Evolutionary conservation across 2,888 invertebrate species (phyloP), one percentile per base, ranked within the genome.

Genomic region (Drosophila sordidula): DNA sequence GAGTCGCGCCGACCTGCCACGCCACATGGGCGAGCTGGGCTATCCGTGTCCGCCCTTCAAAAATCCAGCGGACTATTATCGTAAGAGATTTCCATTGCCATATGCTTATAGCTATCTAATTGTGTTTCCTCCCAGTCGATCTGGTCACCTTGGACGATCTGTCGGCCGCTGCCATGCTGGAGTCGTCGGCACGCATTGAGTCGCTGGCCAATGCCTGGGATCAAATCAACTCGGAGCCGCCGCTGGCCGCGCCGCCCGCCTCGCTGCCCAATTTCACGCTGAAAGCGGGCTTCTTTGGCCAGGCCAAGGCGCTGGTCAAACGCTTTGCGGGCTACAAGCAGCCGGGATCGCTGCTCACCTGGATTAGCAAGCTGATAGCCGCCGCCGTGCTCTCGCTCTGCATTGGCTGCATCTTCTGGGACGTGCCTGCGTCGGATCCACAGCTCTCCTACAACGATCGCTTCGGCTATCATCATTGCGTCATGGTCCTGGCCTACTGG

Each of bases 31-130:
- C 56, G 95, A 95, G 52, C 93, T 94, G 75, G 98, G 98, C 89
- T 98, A 98, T 93, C 98, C 98, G 2, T 98, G 98, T 92, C 98
- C 98, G 12, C 96, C 98, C 0, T 98, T 97, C 92, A 98, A 98
- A 93, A 98, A 98, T 91, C 98, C 98, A 51, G 98, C 98, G 0
- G 98, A 98, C 93, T 98, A 98, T 91, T 98, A 98, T 91, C 94
- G 97, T 97, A 93, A 95, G 96, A 94, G 65, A 2, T 9, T 14
- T 4, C 11, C 6, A 11, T 5, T 5, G 32, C 14, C 11, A 14
- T n/a, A 26, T 4, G 4, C 11, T n/a, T 0, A 29, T 18, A 16
- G 4, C n/a, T 11, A 1, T 18, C 39, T 39, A 25, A 54, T 36
- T 22, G 4, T 1, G 1, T 29, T 3, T 8, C 12, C 12, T 32